phyloP scores from a whole-genome alignment of 2,797 vertebrate genomes.

The Falco biarmicus region DNA sequence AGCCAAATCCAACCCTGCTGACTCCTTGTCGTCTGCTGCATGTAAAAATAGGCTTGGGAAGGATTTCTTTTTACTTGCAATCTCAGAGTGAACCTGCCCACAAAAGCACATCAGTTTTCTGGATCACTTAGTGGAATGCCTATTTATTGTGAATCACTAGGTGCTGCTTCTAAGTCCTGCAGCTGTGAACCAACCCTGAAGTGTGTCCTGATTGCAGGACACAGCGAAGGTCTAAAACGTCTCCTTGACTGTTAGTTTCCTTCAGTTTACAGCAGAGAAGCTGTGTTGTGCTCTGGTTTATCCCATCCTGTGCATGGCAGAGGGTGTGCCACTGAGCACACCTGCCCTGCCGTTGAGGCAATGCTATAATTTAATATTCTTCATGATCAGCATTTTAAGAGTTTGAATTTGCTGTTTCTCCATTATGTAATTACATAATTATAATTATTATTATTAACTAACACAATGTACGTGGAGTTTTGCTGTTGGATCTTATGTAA shows the following conservation, averaged over 20 bases:
- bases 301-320: background rate
- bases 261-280: background rate
- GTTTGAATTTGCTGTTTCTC: slow-evolving; percentile 67
- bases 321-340: slow-evolving; percentile 16
- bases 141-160: background rate
- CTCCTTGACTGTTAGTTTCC: background rate
- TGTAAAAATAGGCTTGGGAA: background rate
- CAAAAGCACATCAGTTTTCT: background rate
- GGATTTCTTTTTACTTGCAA: background rate
- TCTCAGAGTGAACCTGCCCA: background rate
- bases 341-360: slow-evolving; percentile 37
- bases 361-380: slow-evolving; percentile 24
- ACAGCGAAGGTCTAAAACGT: background rate
- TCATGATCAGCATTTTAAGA: slow-evolving; percentile 49
- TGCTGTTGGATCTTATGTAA: slow-evolving; percentile 62
- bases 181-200: background rate
- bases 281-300: background rate
- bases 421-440: slow-evolving; percentile 67
- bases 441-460: slow-evolving; percentile 46
- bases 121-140: rapidly evolving
- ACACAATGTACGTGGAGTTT: slow-evolving; percentile 39
- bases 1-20: background rate
- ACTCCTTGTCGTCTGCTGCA: background rate
- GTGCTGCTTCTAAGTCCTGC: background rate
- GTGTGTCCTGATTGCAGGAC: background rate